Evolutionary conservation across 2,888 invertebrate species (phyloP).

Genomic region (Ischnura elegans): DNA sequence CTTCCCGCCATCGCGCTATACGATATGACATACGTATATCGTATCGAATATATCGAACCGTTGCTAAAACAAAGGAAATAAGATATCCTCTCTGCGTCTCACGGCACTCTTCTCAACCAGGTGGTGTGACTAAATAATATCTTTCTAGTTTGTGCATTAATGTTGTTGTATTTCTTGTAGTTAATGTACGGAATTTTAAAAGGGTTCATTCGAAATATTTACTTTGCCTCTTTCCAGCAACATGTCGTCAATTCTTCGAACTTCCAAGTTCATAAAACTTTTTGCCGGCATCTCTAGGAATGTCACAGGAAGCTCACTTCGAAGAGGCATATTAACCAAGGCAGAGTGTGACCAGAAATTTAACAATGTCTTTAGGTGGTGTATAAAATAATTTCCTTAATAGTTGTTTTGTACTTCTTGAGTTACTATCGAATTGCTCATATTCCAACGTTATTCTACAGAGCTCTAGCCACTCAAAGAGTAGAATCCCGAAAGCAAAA

Average conservation of each 20-base stretch:
- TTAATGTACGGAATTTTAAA: not conserved
- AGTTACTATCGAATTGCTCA: not conserved
- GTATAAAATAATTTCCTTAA: not conserved
- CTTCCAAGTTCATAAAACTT: constrained; percentile 87
- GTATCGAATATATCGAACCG: not conserved
- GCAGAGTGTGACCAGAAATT: not conserved
- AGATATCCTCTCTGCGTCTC: not conserved
- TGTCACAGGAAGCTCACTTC: constrained; percentile 78
- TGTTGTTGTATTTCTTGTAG: not conserved
- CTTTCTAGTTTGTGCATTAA: not conserved
- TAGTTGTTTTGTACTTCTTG: too few species aligned
- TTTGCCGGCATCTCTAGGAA: constrained; percentile 86
- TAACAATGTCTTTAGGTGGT: not conserved
- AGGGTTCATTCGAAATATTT: not conserved
- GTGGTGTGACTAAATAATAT: not conserved
- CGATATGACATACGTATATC: not conserved
- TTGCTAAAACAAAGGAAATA: not conserved
- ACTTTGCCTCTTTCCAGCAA: constrained; percentile 70
- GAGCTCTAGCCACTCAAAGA: constrained; percentile 82
- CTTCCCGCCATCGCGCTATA: not conserved
- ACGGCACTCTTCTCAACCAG: not conserved
- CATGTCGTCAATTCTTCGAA: constrained; percentile 85
- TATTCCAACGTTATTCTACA: constrained; percentile 75
- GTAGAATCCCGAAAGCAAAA: constrained; percentile 79
- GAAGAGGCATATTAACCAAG: constrained; percentile 18